phyloP scores from a whole-genome alignment of 2,888 invertebrate species.

The Monoplex corrugatus region DNA sequence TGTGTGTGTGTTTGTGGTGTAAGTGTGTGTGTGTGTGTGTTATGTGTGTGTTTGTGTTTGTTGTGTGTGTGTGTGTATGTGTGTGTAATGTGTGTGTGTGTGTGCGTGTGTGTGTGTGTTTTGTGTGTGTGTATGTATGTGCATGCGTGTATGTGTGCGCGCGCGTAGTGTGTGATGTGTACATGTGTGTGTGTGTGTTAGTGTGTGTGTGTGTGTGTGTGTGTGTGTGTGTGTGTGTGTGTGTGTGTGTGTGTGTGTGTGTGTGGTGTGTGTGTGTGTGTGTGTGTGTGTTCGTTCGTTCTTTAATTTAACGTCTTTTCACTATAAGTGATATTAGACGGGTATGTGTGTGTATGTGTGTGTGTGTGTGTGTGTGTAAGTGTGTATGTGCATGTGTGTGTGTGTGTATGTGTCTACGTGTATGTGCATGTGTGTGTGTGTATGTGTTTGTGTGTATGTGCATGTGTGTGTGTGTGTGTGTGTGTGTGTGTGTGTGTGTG shows the following conservation, averaged over 20 bases:
- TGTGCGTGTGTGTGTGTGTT: too few relatives aligned
- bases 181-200: neutral
- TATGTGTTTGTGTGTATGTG: neutral
- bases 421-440: neutral
- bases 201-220: neutral
- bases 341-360: neutral
- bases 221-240: neutral
- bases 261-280: neutral
- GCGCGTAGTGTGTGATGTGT: too few relatives aligned
- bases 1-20: too few relatives aligned
- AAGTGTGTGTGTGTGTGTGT: too few relatives aligned
- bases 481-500: neutral
- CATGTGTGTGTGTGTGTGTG: neutral
- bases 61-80: too few relatives aligned
- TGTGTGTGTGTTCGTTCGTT: neutral
- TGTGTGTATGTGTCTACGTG: neutral
- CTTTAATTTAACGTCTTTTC: too few relatives aligned
- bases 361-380: neutral
- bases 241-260: neutral
- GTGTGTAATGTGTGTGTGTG: too few relatives aligned
- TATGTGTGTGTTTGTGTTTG: too few relatives aligned
- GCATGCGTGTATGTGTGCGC: too few relatives aligned
- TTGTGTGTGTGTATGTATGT: too few relatives aligned
- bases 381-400: neutral
- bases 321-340: too few relatives aligned